phyloP scores from a whole-genome alignment of 1,140 invertebrate genomes.

The Leptinotarsa texana region DNA sequence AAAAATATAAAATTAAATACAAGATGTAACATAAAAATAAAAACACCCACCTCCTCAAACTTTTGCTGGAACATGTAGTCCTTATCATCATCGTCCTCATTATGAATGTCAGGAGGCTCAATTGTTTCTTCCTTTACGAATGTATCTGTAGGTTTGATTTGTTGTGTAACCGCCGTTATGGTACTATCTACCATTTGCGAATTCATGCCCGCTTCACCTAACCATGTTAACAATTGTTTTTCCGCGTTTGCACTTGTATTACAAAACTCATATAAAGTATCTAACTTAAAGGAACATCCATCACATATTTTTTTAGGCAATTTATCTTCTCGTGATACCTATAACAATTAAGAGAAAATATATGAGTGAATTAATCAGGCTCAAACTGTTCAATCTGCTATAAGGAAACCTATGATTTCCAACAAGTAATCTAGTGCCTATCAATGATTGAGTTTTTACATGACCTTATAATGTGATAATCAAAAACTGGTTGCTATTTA shows the following conservation, averaged over 20 bases:
- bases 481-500: too few relatives aligned
- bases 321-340: conserved; percentile 63
- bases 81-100: conserved; percentile 28
- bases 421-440: not conserved
- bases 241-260: conserved; percentile 62
- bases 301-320: conserved; percentile 67
- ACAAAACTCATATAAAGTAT: conserved; percentile 65
- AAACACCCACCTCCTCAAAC: conserved; percentile 29
- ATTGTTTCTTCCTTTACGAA: conserved; percentile 46
- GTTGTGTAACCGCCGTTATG: conserved; percentile 35
- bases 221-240: conserved; percentile 62
- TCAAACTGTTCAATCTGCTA: too few relatives aligned
- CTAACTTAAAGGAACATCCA: conserved; percentile 64
- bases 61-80: conserved; percentile 29
- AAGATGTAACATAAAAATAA: not conserved
- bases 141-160: conserved; percentile 38
- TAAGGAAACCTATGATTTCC: too few relatives aligned
- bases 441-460: not conserved
- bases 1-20: not conserved
- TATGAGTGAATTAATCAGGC: too few relatives aligned
- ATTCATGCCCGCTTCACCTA: conserved; percentile 56
- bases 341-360: conserved; percentile 43
- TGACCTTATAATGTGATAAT: not conserved
- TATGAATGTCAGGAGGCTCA: conserved; percentile 30
- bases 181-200: conserved; percentile 49